These are phyloP conservation scores for Serinus canaria DNA, from an alignment of 2,113 vertebrate genomes.

Conservation along the genomic window DNA sequence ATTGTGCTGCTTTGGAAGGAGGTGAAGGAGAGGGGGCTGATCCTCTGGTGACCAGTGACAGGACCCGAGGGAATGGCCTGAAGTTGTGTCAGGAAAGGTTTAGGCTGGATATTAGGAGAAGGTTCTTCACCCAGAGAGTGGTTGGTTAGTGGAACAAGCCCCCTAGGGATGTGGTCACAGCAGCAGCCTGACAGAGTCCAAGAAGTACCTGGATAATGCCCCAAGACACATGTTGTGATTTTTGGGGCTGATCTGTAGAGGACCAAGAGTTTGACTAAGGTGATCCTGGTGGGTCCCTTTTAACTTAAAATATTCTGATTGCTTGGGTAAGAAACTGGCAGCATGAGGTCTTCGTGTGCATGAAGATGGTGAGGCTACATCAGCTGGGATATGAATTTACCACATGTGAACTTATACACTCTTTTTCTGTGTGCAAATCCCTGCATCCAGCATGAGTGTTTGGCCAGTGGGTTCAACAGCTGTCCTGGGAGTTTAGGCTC, in stretches of 20 bases:
- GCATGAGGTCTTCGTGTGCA: not conserved
- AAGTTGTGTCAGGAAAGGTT: not conserved
- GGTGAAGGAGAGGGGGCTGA: not conserved
- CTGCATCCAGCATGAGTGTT: accelerated
- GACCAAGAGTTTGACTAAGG: not conserved
- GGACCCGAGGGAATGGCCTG: not conserved
- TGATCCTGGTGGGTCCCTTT: not conserved
- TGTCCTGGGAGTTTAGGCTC: not conserved
- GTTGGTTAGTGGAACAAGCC: not conserved
- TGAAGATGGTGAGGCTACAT: not conserved
- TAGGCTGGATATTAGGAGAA: not conserved
- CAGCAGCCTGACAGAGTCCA: not conserved
- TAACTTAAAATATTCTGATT: not conserved
- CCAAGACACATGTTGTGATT: not conserved
- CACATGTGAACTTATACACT: not conserved
- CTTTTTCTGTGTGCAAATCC: not conserved
- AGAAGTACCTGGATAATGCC: not conserved
- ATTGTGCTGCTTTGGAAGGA: not conserved
- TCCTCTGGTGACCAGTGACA: not conserved
- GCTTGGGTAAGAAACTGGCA: not conserved
- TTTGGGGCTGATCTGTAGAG: not conserved
- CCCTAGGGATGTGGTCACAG: not conserved
- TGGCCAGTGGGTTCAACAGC: not conserved
- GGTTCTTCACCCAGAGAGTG: not conserved
- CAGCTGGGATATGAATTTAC: not conserved